A percentile compares a stretch with the other conserved stretches of the same genome.
phyloP scores from a whole-genome alignment of 2,888 invertebrate species.

The Andrena marginata region DNA sequence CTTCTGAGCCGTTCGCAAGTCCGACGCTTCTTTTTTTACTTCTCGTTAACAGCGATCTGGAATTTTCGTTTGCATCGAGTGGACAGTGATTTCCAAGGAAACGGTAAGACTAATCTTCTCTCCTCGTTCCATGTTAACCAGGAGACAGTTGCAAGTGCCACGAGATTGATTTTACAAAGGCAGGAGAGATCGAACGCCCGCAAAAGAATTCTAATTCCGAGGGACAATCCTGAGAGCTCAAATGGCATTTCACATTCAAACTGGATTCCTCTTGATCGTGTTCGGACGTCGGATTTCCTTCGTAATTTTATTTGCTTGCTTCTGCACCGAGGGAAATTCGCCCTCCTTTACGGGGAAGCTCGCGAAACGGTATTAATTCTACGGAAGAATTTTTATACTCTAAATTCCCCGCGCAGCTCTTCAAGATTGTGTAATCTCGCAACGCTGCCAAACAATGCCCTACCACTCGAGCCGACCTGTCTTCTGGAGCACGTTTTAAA shows the following conservation, averaged over 20 bases:
- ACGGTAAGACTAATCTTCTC: constrained; percentile 33
- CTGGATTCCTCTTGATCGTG: not conserved
- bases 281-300: constrained; percentile 3
- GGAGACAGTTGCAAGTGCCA: constrained; percentile 59
- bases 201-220: constrained; percentile 25
- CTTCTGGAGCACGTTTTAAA: constrained; percentile 5
- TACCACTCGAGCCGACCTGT: not conserved
- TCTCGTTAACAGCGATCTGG: no score
- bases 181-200: not conserved
- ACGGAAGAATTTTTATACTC: not conserved
- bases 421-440: not conserved
- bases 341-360: no score
- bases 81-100: constrained; percentile 1
- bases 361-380: not conserved
- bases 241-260: constrained; percentile 8
- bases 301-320: not conserved
- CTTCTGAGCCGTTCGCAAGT: no score
- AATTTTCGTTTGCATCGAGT: no score
- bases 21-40: no score
- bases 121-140: constrained; percentile 64
- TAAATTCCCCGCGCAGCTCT: not conserved
- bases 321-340: no score
- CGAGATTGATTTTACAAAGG: constrained; percentile 19
- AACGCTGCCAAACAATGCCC: not conserved
- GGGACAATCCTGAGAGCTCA: constrained; percentile 1